Base-by-base conservation (phyloP, 2,888 invertebrate species). In the Hylaea fasciaria region DNA sequence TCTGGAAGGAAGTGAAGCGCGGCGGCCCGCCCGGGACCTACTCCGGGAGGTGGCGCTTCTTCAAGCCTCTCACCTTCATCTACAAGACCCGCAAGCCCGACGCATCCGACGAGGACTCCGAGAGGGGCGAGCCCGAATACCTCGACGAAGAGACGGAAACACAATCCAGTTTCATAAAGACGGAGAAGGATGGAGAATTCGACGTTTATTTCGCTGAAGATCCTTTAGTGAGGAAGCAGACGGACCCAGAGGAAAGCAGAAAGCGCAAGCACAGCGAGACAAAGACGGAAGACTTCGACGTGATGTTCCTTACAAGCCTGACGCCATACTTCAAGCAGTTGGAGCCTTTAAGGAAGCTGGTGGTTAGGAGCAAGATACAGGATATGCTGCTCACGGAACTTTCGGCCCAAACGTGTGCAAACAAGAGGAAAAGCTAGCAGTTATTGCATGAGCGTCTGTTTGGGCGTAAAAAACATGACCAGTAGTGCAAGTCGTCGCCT, bases 361-460 rank as follows among this genome's bases (percentile, higher is more conserved):
- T 78, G 0, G 74, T 87, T 1, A 76, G 87, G 48, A 85, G 74
- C 64, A 85, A 80, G 56, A 84, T 88, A 65, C 86, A 87, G 41
- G 80, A 86, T 32, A 74, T 87, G 67, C 50, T 87, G 49, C 55
- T 84, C 8, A 77, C 13, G 9, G 45, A 45, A n/a, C 45, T 45
- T 1, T 45, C 45, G 7, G 28, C 45, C 9, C 45, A 45, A 7
- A 28, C 14, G 14, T 14, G n/a, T n/a, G 5, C 22, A 12, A 28
- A 12, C 12, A n/a, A 7, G 28, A 12, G 8, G n/a, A 43, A 43
- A 17, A 44, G 28, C n/a, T 28, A 44, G 44, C 22, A 10, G 5
- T 43, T 43, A 3, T 12, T 37, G 35, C 35, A n/a, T 14, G 40
- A 40, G 32, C 32, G 32, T 9, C 32, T 32, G 32, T 22, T 22